Percentiles rank a stretch among this genome's conserved stretches.
Evolutionary conservation across 2,888 invertebrate species (phyloP).

Genomic region (Alviniconcha strummeri): DNA sequence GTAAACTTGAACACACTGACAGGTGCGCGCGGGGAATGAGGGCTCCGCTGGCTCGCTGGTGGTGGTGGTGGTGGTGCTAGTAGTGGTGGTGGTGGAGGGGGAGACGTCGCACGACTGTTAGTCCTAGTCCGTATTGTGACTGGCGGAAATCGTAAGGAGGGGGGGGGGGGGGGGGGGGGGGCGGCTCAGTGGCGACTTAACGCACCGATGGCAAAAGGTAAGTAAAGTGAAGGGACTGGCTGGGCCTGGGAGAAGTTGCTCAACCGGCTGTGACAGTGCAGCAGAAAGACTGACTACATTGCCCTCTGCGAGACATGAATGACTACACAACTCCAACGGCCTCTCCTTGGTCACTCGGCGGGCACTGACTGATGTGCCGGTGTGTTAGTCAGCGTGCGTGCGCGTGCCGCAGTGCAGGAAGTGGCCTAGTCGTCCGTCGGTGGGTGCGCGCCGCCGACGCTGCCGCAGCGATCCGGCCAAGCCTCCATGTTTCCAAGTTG

Average conservation of each 20-base stretch:
- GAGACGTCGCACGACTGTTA: too few species aligned
- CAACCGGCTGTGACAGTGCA: slow-evolving; percentile 14
- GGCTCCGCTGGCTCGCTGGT: too few species aligned
- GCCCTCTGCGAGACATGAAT: background rate
- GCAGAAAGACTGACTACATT: background rate
- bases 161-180: background rate
- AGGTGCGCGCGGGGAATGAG: too few species aligned
- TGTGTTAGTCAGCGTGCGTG: slow-evolving; percentile 15
- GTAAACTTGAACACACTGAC: too few species aligned
- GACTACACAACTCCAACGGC: too few species aligned
- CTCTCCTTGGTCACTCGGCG: too few species aligned
- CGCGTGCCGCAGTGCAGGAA: background rate
- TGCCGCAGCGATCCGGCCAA: background rate
- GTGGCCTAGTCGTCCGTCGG: too few species aligned
- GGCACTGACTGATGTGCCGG: background rate
- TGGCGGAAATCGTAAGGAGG: background rate
- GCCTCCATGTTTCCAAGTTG: slow-evolving; percentile 15
- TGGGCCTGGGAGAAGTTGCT: background rate
- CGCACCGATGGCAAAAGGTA: background rate
- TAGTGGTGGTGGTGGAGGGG: too few species aligned
- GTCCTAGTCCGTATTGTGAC: too few species aligned
- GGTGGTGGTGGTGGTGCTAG: too few species aligned
- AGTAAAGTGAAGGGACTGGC: background rate
- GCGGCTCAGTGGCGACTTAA: too few species aligned
- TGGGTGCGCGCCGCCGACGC: background rate